Base-by-base conservation (phyloP, 2,888 invertebrate genomes). In the Dasypogon diadema region DNA sequence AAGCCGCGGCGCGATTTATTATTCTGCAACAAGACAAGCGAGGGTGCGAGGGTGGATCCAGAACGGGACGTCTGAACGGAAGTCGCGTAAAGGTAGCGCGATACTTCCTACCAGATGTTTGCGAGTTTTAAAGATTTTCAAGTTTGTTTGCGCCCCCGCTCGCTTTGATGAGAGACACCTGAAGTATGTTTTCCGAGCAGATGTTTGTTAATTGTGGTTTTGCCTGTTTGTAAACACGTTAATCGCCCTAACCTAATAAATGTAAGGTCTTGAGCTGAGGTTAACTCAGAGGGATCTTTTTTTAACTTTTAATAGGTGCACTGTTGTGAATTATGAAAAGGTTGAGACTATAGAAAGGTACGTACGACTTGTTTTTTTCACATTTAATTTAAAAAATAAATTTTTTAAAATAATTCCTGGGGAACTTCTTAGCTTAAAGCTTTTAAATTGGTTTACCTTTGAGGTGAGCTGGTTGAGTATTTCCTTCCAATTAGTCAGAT, bases 81-180 rank as follows among this genome's bases (percentile, higher is more conserved):
- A 63, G 63, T 63, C 63, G 63, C 37, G 63, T 18, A 63, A 63
- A 63, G 63, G 63, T 63, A 42, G 12, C 8, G 42, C 63, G 37
- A 12, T 18, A 63, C 63, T 63, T 63, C 63, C 63, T 26, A 63
- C 37, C 63, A 63, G 63, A 63, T 63, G 63, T 63, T 63, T 21
- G 42, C n/a, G 26, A 24, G 58, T 30, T 58, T 58, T 30, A 24
- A 16, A 21, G 55, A 48, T 48, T 48, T 37, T 42, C 18, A 37
- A 5, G 34, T 30, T 2, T 8, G 14, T 37, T 22, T 16, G 10
- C 21, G 12, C 18, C 42, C 16, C n/a, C 21, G 12, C 18, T 21
- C 16, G 34, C 37, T 37, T 37, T 63, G 63, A 63, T 63, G 63
- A 63, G 42, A 42, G 34, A 42, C 63, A 63, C 63, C 63, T 63